Evolutionary conservation across 2,797 vertebrate species (phyloP).

Genomic region (Numenius phaeopus): DNA sequence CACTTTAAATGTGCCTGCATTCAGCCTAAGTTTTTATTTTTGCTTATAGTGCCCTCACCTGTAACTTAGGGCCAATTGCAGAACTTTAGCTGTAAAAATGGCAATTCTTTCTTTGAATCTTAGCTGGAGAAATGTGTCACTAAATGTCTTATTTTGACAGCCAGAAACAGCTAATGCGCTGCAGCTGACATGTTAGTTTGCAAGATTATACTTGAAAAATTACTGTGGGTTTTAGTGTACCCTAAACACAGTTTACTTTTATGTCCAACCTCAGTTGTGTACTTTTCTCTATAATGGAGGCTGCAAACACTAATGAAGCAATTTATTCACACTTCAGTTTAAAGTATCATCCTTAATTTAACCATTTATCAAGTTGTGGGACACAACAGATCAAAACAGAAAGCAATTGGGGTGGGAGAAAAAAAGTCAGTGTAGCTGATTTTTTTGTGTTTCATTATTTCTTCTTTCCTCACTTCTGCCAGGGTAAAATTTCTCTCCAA

Average conservation of each 20-base stretch:
- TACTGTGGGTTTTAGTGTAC: not conserved
- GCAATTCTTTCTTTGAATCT: not conserved
- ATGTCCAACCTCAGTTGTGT: not conserved
- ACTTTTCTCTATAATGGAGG: not conserved
- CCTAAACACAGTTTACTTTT: not conserved
- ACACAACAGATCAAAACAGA: not conserved
- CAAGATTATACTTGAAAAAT: not conserved
- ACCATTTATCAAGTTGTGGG: not conserved
- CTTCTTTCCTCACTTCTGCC: not conserved
- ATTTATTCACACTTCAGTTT: not conserved
- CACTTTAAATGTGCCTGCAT: not conserved
- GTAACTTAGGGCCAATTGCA: conserved; percentile 56
- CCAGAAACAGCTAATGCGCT: not conserved
- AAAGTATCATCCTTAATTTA: not conserved
- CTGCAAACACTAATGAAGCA: not conserved
- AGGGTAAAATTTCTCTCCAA: not conserved
- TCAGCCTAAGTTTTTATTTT: conserved; percentile 23
- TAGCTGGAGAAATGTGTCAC: not conserved
- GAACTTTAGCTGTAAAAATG: not conserved
- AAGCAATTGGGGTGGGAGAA: not conserved
- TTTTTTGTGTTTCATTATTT: not conserved
- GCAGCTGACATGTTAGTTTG: conserved; percentile 2
- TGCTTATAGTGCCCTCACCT: conserved; percentile 71
- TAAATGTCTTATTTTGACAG: conserved; percentile 1
- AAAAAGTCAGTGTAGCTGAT: not conserved